Percentiles rank a stretch among this genome's conserved stretches.
These are phyloP conservation scores for Catostylus mosaicus DNA, from an alignment of 30 jellyfish, hydroid and myxozoan genomes.

Conservation along the genomic window DNA sequence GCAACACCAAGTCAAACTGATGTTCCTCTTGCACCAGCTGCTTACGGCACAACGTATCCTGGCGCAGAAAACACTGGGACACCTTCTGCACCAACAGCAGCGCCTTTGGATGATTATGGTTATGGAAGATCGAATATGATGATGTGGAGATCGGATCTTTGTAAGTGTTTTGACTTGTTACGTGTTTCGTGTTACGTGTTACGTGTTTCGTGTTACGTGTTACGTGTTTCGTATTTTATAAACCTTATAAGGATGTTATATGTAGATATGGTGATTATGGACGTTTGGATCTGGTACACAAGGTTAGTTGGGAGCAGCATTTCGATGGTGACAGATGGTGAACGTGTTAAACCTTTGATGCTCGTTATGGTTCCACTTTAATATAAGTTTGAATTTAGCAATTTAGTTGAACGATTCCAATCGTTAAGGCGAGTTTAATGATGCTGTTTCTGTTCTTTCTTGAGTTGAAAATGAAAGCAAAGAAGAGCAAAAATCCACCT, in stretches of 20 bases:
- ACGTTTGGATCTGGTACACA: too few species aligned
- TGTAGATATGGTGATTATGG: too few species aligned
- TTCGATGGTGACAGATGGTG: too few species aligned
- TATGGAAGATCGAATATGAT: conserved; percentile 67
- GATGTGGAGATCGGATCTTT: conserved; percentile 74
- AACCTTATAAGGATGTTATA: too few species aligned
- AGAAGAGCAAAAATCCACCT: not conserved
- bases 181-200: too few species aligned
- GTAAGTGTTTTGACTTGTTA: conserved; percentile 11
- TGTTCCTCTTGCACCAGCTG: conserved; percentile 12
- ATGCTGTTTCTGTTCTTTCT: not conserved
- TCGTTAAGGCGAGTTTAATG: not conserved
- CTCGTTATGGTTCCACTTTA: too few species aligned
- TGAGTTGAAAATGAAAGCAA: not conserved
- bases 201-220: too few species aligned
- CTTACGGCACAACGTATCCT: conserved; percentile 13
- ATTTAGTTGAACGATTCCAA: not conserved
- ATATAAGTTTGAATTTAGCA: too few species aligned
- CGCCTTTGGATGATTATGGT: conserved; percentile 61
- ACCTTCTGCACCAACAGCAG: conserved; percentile 39
- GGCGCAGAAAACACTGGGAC: conserved; percentile 17
- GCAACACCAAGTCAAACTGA: not conserved
- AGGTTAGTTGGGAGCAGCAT: too few species aligned
- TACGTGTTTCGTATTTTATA: too few species aligned
- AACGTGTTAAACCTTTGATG: too few species aligned